Conservation (phyloP, 37 sponge, comb jelly and placozoan species). For the Spongilla lacustris region DNA sequence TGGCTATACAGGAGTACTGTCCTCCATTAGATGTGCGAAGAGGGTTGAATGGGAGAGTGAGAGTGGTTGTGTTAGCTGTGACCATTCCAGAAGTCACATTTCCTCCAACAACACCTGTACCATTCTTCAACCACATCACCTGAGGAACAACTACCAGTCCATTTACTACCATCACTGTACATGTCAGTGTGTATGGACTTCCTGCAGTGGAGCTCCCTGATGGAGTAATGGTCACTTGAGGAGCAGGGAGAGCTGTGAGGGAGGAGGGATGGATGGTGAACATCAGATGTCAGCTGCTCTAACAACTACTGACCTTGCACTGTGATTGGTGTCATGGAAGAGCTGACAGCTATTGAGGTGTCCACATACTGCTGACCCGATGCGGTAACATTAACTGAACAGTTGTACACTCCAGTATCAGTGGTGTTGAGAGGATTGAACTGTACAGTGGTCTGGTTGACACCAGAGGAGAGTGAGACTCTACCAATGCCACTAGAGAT, state of each 20-base stretch:
- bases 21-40: slow-evolving; percentile 44
- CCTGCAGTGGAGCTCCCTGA: background rate
- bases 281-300: background rate
- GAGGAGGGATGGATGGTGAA: background rate
- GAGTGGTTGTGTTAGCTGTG: background rate
- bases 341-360: background rate
- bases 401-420: slow-evolving; percentile 1
- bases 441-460: slow-evolving; percentile 1
- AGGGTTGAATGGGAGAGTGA: slow-evolving; percentile 2
- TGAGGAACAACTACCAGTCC: background rate
- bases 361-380: background rate
- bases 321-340: background rate
- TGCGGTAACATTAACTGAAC: background rate
- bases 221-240: background rate
- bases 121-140: background rate
- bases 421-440: background rate
- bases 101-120: background rate
- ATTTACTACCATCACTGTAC: slow-evolving; percentile 6
- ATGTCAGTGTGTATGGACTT: slow-evolving; percentile 4
- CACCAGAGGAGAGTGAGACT: background rate
- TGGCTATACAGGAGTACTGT: slow-evolving; percentile 43
- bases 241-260: slow-evolving; percentile 1
- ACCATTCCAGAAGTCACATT: background rate
- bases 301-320: background rate
- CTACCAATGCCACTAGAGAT: no score